Evolutionary conservation across 2,113 vertebrate species (phyloP).

Genomic region (Stegastes partitus): DNA sequence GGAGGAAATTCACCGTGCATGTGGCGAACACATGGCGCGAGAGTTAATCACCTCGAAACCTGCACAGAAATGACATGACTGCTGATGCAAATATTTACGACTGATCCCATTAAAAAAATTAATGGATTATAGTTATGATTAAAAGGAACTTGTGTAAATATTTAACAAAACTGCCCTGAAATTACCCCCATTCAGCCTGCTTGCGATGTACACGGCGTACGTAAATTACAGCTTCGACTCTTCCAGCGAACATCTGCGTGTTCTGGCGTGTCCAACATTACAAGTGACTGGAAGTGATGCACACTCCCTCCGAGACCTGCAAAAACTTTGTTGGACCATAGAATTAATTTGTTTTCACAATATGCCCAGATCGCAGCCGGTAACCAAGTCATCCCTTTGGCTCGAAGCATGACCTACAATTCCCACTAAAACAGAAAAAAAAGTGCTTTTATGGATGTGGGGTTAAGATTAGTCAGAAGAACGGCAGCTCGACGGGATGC

Average conservation of each 20-base stretch:
- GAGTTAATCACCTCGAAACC: conserved; percentile 14
- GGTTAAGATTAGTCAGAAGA: conserved; percentile 15
- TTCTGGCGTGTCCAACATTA: conserved; percentile 46
- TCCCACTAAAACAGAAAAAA: not conserved
- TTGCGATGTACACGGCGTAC: conserved; percentile 15
- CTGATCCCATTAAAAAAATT: not conserved
- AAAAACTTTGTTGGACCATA: conserved; percentile 34
- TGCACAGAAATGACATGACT: conserved; percentile 12
- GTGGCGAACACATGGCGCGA: conserved; percentile 52
- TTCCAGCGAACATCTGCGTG: conserved; percentile 65
- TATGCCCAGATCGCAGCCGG: conserved; percentile 38
- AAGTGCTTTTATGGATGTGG: conserved; percentile 28
- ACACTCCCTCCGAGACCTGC: conserved; percentile 33
- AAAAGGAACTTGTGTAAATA: not conserved
- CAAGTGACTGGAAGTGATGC: conserved; percentile 75
- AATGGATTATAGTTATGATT: not conserved
- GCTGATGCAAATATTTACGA: conserved; percentile 7
- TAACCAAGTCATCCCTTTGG: conserved; percentile 33
- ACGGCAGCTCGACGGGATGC: not conserved
- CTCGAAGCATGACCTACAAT: not conserved
- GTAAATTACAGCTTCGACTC: conserved; percentile 29
- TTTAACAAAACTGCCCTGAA: not conserved
- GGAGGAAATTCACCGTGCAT: conserved; percentile 17
- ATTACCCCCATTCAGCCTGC: conserved; percentile 12
- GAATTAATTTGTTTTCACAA: conserved; percentile 57